These are phyloP conservation scores for Prionailurus bengalensis DNA, from an alignment of 2,113 vertebrate species.

Conservation along the genomic window DNA sequence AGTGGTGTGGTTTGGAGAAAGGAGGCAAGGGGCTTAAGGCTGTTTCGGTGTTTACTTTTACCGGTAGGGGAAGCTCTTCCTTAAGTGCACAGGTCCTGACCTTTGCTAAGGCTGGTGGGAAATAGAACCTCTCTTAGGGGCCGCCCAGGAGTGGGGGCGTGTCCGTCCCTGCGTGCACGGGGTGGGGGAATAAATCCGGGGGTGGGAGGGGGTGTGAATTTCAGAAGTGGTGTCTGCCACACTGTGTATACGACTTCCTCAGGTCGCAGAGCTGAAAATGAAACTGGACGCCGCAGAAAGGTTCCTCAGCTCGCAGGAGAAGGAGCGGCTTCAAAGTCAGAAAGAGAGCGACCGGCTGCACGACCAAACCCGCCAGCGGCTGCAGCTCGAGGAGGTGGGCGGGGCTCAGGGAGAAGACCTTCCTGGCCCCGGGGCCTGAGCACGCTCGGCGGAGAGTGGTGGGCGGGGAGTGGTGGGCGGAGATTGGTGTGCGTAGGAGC, in stretches of 20 bases:
- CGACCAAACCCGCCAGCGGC: neutral
- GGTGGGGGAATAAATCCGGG: neutral
- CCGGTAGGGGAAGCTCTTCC: neutral
- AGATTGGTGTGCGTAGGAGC: accelerated
- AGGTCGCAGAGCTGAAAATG: constrained; percentile 86
- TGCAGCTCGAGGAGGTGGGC: constrained; percentile 78
- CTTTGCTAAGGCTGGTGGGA: neutral
- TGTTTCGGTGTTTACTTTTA: too few relatives aligned
- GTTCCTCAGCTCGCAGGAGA: constrained; percentile 55
- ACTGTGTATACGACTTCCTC: constrained; percentile 54
- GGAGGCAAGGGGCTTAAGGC: too few relatives aligned
- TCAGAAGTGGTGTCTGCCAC: neutral
- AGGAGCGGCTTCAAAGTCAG: neutral
- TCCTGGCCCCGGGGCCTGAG: neutral
- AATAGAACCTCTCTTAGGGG: neutral
- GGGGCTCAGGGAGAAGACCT: neutral
- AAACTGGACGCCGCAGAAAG: constrained; percentile 75
- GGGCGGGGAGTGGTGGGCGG: neutral
- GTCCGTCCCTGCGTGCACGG: neutral
- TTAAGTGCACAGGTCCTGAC: neutral
- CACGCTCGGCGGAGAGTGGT: neutral
- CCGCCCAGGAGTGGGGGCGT: neutral
- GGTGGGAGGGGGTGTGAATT: neutral
- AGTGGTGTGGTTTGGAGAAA: neutral
- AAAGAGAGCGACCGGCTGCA: neutral